phyloP scores from a whole-genome alignment of 92 coral and sea anemone species.

The Zoanthus solanderi region DNA sequence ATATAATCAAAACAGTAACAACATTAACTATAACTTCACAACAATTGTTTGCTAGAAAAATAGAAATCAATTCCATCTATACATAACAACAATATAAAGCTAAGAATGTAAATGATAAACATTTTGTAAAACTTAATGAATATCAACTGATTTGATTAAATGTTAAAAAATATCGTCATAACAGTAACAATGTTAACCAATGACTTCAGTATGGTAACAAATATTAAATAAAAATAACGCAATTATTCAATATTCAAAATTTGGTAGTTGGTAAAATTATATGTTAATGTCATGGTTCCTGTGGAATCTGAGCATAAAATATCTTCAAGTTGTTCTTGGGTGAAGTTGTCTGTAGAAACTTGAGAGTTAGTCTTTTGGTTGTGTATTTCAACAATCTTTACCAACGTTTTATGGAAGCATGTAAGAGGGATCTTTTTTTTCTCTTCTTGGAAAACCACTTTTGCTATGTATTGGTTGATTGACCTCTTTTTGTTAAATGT shows the following conservation, averaged over 20 bases:
- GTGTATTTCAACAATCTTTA: slow-evolving; percentile 4
- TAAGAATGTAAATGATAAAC: slow-evolving; percentile 5
- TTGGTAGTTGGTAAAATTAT: slow-evolving; percentile 2
- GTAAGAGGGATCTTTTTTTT: slow-evolving; percentile 4
- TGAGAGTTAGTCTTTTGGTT: slow-evolving; percentile 6
- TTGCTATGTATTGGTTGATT: no score
- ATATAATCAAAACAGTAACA: slow-evolving; percentile 5
- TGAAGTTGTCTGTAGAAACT: background rate
- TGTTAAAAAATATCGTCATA: slow-evolving; percentile 1
- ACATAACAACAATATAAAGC: slow-evolving; percentile 2
- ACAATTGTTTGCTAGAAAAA: slow-evolving; percentile 1
- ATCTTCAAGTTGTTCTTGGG: slow-evolving; percentile 18
- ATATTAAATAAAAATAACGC: slow-evolving; percentile 3
- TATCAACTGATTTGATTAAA: slow-evolving; percentile 5
- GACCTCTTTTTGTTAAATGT: no score
- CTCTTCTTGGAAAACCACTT: background rate
- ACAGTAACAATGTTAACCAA: slow-evolving; percentile 6
- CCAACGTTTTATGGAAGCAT: slow-evolving; percentile 8
- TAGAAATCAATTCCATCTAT: slow-evolving; percentile 6
- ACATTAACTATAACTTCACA: slow-evolving; percentile 6
- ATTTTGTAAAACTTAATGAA: slow-evolving; percentile 4
- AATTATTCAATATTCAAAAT: slow-evolving; percentile 3
- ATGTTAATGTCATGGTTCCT: slow-evolving; percentile 6
- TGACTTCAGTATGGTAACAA: slow-evolving; percentile 7
- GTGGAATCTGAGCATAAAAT: slow-evolving; percentile 4